These are phyloP conservation scores for Chondrosia reniformis DNA, from an alignment of 37 sponge, comb jelly and placozoan species.

Conservation along the genomic window DNA sequence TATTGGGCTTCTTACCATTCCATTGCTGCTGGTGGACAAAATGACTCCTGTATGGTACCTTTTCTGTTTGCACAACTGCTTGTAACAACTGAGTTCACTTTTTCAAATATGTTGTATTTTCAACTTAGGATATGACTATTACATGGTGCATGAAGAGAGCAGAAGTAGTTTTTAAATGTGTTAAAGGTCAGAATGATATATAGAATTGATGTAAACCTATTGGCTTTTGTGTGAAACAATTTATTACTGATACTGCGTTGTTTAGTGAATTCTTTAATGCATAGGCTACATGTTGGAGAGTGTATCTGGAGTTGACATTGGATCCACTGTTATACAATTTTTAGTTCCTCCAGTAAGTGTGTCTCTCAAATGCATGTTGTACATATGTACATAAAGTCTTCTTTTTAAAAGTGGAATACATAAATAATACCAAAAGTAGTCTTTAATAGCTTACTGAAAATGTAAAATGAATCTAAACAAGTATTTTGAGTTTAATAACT, in stretches of 20 bases:
- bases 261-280: too few species aligned
- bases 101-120: neutral
- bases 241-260: neutral
- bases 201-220: neutral
- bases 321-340: constrained; percentile 81
- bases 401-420: too few species aligned
- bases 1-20: constrained; percentile 64
- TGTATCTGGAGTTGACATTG: constrained; percentile 45
- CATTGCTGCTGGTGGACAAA: constrained; percentile 80
- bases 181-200: constrained; percentile 71
- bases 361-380: neutral
- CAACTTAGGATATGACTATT: constrained; percentile 84
- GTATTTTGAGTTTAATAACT: too few species aligned
- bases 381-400: neutral
- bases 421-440: too few species aligned
- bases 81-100: neutral
- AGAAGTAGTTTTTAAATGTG: constrained; percentile 94
- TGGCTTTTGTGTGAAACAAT: neutral
- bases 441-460: too few species aligned
- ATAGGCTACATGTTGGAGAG: constrained; percentile 90
- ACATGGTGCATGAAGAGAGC: constrained; percentile 93
- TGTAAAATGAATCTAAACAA: too few species aligned
- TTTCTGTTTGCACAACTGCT: neutral
- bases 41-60: constrained; percentile 64
- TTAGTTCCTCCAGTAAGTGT: constrained; percentile 69